Evolutionary conservation across 2,113 vertebrate species (phyloP), one percentile per base, ranked within the genome.

Genomic region (Colius striatus): DNA sequence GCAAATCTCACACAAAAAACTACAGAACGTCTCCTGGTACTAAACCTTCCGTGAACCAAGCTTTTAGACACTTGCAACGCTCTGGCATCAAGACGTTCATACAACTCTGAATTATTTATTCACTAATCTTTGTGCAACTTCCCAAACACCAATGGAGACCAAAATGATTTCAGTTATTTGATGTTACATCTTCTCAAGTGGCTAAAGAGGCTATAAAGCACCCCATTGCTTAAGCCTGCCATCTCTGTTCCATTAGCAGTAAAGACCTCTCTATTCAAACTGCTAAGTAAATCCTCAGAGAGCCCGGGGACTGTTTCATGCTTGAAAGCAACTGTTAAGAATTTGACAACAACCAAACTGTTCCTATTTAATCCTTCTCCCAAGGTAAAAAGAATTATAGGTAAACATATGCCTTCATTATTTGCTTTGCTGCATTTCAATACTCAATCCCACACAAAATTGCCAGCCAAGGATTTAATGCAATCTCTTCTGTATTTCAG

Each of bases 331-430:
- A 98, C 98, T 96, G 98, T 98, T 99, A 98, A 98, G 98, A 98
- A 98, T 98, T 98, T 98, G 98, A 98, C 98, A 99, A 98, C 98
- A 98, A 98, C 98, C 98, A 98, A 99, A 99, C 98, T 97, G 98
- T 98, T 98, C 98, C 98, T 97, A 98, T 98, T 98, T 98, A 99
- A 99, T 98, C 98, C 98, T 98, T 98, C 97, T 98, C 98, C 98
- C 98, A 98, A 98, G 98, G 98, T 98, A 98, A 98, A 98, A 98
- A 98, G 98, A 98, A 98, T 98, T 98, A 98, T 98, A 98, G 98
- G 98, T 98, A 98, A 98, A 98, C 98, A 99, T 98, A 98, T 99
- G 98, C 98, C 98, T 98, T 98, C 98, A 98, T 98, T 98, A 98
- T 98, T 98, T 98, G 98, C 98, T 98, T 98, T 99, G 98, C 98